Evolutionary conservation across 2,888 invertebrate genomes (phyloP), one percentile per base, ranked within the genome.

Genomic region (Ophion slaviceki): DNA sequence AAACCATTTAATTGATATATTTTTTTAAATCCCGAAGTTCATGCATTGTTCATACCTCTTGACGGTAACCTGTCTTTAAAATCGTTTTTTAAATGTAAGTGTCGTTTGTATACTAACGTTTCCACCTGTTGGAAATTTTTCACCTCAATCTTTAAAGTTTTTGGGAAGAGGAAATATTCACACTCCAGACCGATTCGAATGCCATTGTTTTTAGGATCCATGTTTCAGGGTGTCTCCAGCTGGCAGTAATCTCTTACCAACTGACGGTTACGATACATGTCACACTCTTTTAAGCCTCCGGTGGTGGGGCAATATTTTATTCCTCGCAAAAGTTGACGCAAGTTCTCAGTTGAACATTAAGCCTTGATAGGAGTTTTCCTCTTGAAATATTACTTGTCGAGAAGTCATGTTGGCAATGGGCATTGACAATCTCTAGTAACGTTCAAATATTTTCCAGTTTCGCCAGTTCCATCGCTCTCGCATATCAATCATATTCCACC

Each of bases 401-500:
- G 40, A 40, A 40, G 40, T 40, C 6, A 40, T 6, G 5, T 40
- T 40, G 40, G 40, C 40, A 40, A 40, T 40, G 8, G 40, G 32
- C 32, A 4, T 7, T 11, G 4, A 64, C 32, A 40, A 10, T 70
- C 14, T 53, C 8, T 28, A 8, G 0, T n/a, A 2, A 17, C n/a
- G n/a, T 40, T 40, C 8, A 24, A 24, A 2, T n/a, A 28, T 66
- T 53, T 47, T 64, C 47, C 94, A 96, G 97, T 93, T 96, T 97
- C 98, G 70, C 97, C 97, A 17, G 96, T 98, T 6, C 98, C 98
- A 17, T 95, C 98, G 59, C 95, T 98, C 68, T 97, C 97, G 82
- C 98, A 98, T 93, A 97, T 97, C 91, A 96, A 97, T 88, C 98
- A 98, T 90, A 96, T 98, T 85, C 97, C 97, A 91, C 97, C 97